These are phyloP conservation scores for Myocastor coypus DNA, from an alignment of 2,113 vertebrate species.

Conservation along the genomic window DNA sequence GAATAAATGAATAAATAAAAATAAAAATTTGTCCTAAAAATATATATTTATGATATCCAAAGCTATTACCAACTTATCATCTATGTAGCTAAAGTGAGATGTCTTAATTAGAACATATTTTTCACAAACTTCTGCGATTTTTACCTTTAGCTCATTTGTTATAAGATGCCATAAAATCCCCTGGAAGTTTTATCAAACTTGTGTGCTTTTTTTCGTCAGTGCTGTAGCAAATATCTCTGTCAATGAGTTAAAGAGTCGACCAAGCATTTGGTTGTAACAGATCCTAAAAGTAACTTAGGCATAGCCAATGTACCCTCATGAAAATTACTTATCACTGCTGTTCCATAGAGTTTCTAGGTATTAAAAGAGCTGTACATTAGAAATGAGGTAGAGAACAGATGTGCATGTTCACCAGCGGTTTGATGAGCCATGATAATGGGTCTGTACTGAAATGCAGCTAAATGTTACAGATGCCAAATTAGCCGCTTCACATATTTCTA, in stretches of 20 bases:
- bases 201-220: background rate
- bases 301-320: slow-evolving; percentile 46
- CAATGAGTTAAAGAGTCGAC: slow-evolving; percentile 46
- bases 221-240: slow-evolving; percentile 37
- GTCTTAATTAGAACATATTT: slow-evolving; percentile 32
- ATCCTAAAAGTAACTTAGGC: slow-evolving; percentile 69
- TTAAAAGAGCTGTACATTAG: slow-evolving; percentile 53
- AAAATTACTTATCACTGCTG: slow-evolving; percentile 65
- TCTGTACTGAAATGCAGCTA: background rate
- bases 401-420: slow-evolving; percentile 20
- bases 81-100: background rate
- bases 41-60: background rate
- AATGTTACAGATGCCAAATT: slow-evolving; percentile 59
- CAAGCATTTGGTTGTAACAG: slow-evolving; percentile 54
- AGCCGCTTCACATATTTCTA: slow-evolving; percentile 48
- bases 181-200: slow-evolving; percentile 36
- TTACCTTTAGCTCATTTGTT: slow-evolving; percentile 16
- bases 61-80: background rate
- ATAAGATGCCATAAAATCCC: background rate
- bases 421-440: slow-evolving; percentile 43
- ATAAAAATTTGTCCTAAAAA: slow-evolving; percentile 36
- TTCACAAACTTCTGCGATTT: slow-evolving; percentile 10
- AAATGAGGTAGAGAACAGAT: slow-evolving; percentile 51
- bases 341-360: slow-evolving; percentile 53
- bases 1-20: too few relatives aligned